Percentiles rank a stretch among this genome's conserved stretches.
These are phyloP conservation scores for Poecilobothrus nobilitatus DNA, from an alignment of 2,888 invertebrate species.

Conservation along the genomic window DNA sequence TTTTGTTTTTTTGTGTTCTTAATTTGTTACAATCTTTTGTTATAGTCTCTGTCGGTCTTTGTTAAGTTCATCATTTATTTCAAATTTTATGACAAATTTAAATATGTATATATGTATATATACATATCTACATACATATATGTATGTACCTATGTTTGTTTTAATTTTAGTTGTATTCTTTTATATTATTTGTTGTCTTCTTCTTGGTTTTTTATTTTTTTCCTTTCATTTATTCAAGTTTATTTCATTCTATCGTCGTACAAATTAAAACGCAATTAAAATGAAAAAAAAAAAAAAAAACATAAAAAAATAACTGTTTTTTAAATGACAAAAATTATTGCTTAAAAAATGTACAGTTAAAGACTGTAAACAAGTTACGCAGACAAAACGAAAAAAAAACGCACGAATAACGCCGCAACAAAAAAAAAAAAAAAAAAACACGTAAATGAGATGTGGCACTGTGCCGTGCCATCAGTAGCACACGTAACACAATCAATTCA, in stretches of 20 bases:
- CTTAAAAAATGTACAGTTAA: not conserved
- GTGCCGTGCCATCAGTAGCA: slow-evolving; percentile 6
- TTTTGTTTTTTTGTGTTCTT: no score
- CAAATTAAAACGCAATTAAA: slow-evolving; percentile 4
- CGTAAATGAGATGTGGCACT: not conserved
- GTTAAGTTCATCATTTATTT: no score
- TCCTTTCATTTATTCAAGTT: no score
- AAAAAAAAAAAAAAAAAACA: not conserved
- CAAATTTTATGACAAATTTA: no score
- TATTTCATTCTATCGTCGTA: not conserved
- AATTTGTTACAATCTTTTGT: no score
- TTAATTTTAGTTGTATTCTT: no score
- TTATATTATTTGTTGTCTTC: no score
- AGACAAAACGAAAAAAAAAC: not conserved
- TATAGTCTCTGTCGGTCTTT: no score
- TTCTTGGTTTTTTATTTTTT: no score
- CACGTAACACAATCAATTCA: not conserved
- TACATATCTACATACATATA: no score
- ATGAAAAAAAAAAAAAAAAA: not conserved
- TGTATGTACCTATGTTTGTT: no score
- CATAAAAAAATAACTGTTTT: not conserved
- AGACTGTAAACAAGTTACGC: not conserved
- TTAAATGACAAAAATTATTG: not conserved
- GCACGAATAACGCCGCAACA: not conserved
- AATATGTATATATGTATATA: no score